Conservation (phyloP, 2,888 invertebrate species). For the Heliconius ismenius region DNA sequence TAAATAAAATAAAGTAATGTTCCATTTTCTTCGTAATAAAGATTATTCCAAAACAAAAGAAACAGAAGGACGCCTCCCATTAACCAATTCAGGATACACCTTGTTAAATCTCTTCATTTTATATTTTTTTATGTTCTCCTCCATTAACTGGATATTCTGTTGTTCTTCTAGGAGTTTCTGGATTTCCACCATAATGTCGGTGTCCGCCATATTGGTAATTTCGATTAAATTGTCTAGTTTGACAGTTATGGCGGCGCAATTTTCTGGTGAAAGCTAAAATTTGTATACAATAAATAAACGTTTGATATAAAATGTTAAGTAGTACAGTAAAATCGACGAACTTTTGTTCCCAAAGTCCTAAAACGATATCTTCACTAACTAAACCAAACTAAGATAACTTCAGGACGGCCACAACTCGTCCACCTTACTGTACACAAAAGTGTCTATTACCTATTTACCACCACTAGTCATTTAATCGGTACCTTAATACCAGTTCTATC, state of each 20-base stretch:
- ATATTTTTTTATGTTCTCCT: conserved; percentile 32
- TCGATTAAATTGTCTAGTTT: conserved; percentile 59
- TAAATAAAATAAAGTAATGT: too few species aligned
- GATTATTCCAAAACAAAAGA: conserved; percentile 53
- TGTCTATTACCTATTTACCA: too few species aligned
- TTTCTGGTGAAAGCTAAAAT: conserved; percentile 62
- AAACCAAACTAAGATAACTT: too few species aligned
- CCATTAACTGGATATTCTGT: conserved; percentile 55
- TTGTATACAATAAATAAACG: neutral
- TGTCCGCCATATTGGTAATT: conserved; percentile 43
- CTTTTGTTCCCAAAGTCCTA: too few species aligned
- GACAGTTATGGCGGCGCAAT: conserved; percentile 62
- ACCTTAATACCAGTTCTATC: too few species aligned
- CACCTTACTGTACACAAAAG: too few species aligned
- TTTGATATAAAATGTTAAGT: neutral
- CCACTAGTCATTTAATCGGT: too few species aligned
- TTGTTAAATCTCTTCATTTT: conserved; percentile 41
- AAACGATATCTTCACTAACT: too few species aligned
- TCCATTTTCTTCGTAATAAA: conserved; percentile 28
- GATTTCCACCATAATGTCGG: conserved; percentile 51
- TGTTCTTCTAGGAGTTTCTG: conserved; percentile 60
- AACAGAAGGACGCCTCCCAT: conserved; percentile 57
- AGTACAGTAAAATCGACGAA: too few species aligned
- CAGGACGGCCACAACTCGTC: too few species aligned
- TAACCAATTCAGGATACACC: conserved; percentile 48